A percentile compares a stretch with the other conserved stretches of the same genome.
Conservation (phyloP, 2,113 vertebrate species). For the Alectura lathami region DNA sequence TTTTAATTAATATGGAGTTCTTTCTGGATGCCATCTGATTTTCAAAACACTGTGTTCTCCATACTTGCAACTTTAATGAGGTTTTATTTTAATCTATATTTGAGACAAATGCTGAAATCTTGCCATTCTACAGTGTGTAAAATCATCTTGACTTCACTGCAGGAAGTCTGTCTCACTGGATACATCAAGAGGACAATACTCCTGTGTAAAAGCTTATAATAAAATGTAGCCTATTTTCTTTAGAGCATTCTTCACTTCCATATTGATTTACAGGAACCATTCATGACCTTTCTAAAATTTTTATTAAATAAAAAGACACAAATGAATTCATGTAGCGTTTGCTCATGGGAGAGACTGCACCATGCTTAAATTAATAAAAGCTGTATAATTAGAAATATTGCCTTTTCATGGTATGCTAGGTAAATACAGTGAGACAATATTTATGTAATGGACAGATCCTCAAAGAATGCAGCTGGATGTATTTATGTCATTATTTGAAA, state of each 20-base stretch:
- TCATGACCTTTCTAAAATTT: background rate
- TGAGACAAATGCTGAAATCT: background rate
- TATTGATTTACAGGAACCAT: background rate
- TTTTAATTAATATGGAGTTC: background rate
- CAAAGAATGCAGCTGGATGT: background rate
- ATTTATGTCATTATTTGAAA: background rate
- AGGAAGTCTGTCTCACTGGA: background rate
- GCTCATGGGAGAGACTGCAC: background rate
- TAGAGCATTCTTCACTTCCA: background rate
- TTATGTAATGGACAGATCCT: background rate
- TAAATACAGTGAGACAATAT: background rate
- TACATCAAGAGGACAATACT: background rate
- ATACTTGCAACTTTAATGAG: background rate
- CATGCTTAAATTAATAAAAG: background rate
- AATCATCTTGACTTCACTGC: background rate
- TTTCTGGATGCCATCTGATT: background rate
- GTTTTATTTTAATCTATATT: background rate
- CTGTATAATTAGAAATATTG: background rate
- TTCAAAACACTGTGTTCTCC: background rate
- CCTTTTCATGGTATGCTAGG: background rate
- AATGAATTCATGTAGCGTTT: background rate
- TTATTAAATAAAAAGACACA: background rate
- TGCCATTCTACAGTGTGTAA: background rate
- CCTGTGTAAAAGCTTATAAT: background rate
- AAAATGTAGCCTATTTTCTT: background rate